Base-by-base conservation (phyloP, 2,888 invertebrate species). In the Dicyrtomina minuta region DNA sequence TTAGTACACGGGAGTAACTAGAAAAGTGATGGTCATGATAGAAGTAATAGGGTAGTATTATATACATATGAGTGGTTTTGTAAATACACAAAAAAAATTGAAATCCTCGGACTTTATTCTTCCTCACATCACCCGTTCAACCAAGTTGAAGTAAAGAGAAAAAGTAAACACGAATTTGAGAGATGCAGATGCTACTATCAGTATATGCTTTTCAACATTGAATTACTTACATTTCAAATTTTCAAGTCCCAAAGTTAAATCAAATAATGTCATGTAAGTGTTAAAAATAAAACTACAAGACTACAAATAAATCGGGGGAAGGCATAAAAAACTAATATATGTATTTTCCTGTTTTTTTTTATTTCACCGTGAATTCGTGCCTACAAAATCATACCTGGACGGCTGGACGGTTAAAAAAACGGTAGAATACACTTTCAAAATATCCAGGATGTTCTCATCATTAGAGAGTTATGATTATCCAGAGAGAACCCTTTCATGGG, bases 201-300 rank as follows among this genome's bases (percentile, higher is more conserved):
- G 15, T 22, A 22, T 13, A 55, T 27, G 33, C 33, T 33, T 33
- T n/a, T n/a, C n/a, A n/a, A n/a, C n/a, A n/a, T 33, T 33, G 33
- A 33, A 33, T 33, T 33, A 33, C n/a, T n/a, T 33, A 33, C 33
- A 8, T 33, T 33, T 33, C 8, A 33, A 3, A 33, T 33, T 61
- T 26, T 10, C 20, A 27, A 62, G 17, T n/a, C n/a, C 27, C 27
- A 49, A 49, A 49, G 15, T 62, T 49, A 65, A 65, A 55, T 33
- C n/a, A 64, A 46, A 20, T 15, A 43, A n/a, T 65, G 43, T 56
- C 65, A 65, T 65, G 43, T 24, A 65, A 56, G 65, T 65, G 65
- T 65, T 65, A 65, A 65, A 41, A 65, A 65, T 65, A 24, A n/a
- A n/a, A n/a, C n/a, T n/a, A n/a, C n/a, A n/a, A n/a, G n/a, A n/a